Conservation (phyloP, 2,888 invertebrate species). For the Isoperla grammatica region DNA sequence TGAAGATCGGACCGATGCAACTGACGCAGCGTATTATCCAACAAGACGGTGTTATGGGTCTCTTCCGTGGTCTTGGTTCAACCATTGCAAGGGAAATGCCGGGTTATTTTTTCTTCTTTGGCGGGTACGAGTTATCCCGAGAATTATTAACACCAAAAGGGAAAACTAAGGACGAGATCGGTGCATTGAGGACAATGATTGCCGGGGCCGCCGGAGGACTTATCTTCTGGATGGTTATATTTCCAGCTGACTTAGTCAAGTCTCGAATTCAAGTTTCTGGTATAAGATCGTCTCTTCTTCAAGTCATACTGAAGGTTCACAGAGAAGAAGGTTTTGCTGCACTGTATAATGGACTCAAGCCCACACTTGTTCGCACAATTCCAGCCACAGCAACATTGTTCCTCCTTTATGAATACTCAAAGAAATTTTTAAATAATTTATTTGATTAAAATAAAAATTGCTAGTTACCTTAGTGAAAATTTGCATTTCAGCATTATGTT, state of each 20-base stretch:
- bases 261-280: slow-evolving; percentile 86
- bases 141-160: slow-evolving; percentile 49
- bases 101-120: slow-evolving; percentile 99
- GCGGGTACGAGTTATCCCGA: slow-evolving; percentile 82
- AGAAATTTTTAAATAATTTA: slow-evolving; percentile 60
- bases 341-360: slow-evolving; percentile 89
- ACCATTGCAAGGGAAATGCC: slow-evolving; percentile 97
- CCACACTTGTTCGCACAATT: slow-evolving; percentile 88
- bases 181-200: slow-evolving; percentile 69
- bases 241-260: slow-evolving; percentile 95
- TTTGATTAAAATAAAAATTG: slow-evolving; percentile 34
- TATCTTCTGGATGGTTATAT: slow-evolving; percentile 87
- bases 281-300: too few species aligned
- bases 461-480: too few species aligned
- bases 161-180: slow-evolving; percentile 60
- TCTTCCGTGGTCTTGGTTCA: slow-evolving; percentile 84
- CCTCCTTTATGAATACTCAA: slow-evolving; percentile 90
- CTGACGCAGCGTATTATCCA: slow-evolving; percentile 68
- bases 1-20: slow-evolving; percentile 56
- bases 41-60: slow-evolving; percentile 68
- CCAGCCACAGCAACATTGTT: slow-evolving; percentile 95
- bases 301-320: not conserved
- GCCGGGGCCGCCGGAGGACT: slow-evolving; percentile 90
- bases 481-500: too few species aligned
- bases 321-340: slow-evolving; percentile 55